Evolutionary conservation across 2,888 invertebrate genomes (phyloP), one percentile per base, ranked within the genome.

Genomic region (Macaria liturata): DNA sequence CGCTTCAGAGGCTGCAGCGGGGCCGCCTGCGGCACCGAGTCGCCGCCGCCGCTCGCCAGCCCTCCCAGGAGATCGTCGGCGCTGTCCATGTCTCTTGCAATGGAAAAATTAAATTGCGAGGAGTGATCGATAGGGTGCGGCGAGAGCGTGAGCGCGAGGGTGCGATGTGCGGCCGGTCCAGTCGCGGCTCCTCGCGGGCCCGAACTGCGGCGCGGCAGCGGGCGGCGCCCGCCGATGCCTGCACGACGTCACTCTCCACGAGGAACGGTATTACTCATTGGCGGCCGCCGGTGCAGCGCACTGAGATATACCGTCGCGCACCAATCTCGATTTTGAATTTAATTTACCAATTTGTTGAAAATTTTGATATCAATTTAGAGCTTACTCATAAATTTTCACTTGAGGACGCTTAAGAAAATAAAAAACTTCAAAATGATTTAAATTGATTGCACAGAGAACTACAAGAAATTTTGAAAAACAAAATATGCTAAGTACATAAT

Each of bases 261-360:
- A 84, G 72, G 79, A 85, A 86, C 83, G 84, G 86, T 86, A 88
- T 88, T 91, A 88, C 86, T 88, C 90, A 90, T 89, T 80, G 83
- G 75, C 80, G 74, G 70, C 70, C 77, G 67, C 71, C 71, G 74
- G 61, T 70, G 70, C 74, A 73, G 73, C 73, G 76, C 47, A 20
- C 30, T 6, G 30, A 37, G 34, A 7, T 4, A 6, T 6, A 7
- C 34, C 34, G 34, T 1, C 34, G 20, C 34, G 34, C 34, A 4
- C 34, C 0, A 6, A 7, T 7, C 34, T 4, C 34, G 34, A 20
- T 20, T 1, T 20, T 20, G 20, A 20, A 20, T 20, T 20, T 20
- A 37, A 6, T 37, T 37, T 37, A 37, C 34, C 20, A 20, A 7
- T 37, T 37, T 37, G 34, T 37, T 37, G 34, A 37, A 20, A 20